Evolutionary conservation across 2,797 vertebrate species (phyloP).

Genomic region (Sebastes miniatus): DNA sequence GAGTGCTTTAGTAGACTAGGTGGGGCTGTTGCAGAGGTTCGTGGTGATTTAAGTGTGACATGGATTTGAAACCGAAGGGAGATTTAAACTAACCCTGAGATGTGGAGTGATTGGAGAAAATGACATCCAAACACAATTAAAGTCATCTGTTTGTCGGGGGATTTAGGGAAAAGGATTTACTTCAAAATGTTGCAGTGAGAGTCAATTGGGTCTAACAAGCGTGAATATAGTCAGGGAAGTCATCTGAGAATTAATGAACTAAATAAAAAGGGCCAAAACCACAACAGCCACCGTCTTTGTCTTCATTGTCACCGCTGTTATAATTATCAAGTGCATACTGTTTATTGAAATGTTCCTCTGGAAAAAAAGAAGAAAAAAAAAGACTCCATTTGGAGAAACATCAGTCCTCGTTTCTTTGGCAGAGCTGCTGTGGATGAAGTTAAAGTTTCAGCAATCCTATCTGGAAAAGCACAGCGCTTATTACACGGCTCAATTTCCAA

Average conservation of each 20-base stretch:
- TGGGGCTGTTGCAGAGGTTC: constrained; percentile 27
- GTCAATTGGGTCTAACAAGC: constrained; percentile 28
- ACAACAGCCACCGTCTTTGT: constrained; percentile 42
- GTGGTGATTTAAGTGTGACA: constrained; percentile 25
- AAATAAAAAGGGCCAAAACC: background rate
- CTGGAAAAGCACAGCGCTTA: constrained; percentile 73
- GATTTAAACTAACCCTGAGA: constrained; percentile 74
- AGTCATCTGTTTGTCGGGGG: constrained; percentile 32
- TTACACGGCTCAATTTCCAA: constrained; percentile 79
- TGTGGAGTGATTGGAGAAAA: constrained; percentile 50
- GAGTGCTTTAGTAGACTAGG: constrained; percentile 37
- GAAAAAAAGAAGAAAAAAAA: background rate
- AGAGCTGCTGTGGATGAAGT: constrained; percentile 66
- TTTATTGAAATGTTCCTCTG: constrained; percentile 41
- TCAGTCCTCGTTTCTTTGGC: constrained; percentile 70
- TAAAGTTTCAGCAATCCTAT: constrained; percentile 71
- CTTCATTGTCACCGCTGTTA: constrained; percentile 32
- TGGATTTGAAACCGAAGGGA: constrained; percentile 30
- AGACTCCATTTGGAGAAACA: constrained; percentile 40
- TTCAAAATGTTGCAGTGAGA: constrained; percentile 26
- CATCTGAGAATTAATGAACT: background rate
- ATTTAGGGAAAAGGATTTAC: constrained; percentile 34
- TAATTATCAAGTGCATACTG: constrained; percentile 55
- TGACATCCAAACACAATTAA: constrained; percentile 63
- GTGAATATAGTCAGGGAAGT: background rate